phyloP scores from a whole-genome alignment of 1,140 invertebrate genomes.

The Orussus abietinus region DNA sequence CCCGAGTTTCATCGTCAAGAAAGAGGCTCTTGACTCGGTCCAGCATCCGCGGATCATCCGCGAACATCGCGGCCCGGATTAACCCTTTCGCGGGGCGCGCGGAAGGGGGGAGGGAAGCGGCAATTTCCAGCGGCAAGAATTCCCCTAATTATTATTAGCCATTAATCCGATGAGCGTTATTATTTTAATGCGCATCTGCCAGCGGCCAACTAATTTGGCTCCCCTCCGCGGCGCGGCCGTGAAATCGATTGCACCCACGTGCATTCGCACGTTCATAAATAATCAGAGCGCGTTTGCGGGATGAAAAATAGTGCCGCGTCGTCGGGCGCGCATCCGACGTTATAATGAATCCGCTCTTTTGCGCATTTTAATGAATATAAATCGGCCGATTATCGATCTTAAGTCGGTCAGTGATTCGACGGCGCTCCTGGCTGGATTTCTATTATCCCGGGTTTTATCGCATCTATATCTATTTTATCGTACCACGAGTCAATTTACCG shows the following conservation, averaged over 20 bases:
- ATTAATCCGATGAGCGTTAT: slow-evolving; percentile 50
- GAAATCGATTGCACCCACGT: slow-evolving; percentile 43
- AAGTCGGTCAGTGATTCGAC: no score
- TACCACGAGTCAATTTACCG: not conserved
- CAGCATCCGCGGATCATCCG: no score
- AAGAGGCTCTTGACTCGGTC: no score
- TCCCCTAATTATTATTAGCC: slow-evolving; percentile 50
- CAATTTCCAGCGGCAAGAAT: slow-evolving; percentile 41
- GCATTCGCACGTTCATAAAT: slow-evolving; percentile 46
- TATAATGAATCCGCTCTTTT: slow-evolving; percentile 35
- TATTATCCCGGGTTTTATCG: slow-evolving; percentile 3
- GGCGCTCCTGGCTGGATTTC: slow-evolving; percentile 3
- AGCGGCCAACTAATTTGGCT: slow-evolving; percentile 42
- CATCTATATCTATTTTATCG: not conserved
- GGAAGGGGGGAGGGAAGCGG: slow-evolving; percentile 23
- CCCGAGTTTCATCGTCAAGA: no score
- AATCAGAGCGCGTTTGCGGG: slow-evolving; percentile 39
- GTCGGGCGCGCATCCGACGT: slow-evolving; percentile 21
- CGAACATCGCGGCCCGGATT: no score
- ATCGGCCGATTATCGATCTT: slow-evolving; percentile 16
- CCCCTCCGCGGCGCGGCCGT: slow-evolving; percentile 35
- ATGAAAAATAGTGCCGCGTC: slow-evolving; percentile 30
- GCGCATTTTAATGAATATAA: slow-evolving; percentile 23
- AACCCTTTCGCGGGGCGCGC: slow-evolving; percentile 16
- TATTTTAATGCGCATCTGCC: slow-evolving; percentile 47